These are phyloP conservation scores for Eristalis intricaria DNA, from an alignment of 2,888 invertebrate species.

Conservation along the genomic window DNA sequence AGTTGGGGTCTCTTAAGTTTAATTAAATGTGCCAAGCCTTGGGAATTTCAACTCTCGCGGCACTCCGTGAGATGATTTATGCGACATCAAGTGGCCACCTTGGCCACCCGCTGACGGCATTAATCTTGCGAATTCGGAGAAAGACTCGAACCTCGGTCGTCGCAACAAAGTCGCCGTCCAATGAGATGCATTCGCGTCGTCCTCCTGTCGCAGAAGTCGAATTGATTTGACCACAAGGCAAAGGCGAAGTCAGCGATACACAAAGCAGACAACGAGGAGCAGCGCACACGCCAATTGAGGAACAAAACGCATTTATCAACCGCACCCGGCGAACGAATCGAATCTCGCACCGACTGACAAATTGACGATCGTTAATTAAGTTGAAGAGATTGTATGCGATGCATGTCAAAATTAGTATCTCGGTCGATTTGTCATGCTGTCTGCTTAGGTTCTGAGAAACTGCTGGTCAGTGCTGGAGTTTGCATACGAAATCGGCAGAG, in stretches of 20 bases:
- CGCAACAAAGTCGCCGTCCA: not conserved
- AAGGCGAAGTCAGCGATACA: not conserved
- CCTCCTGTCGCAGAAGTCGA: conserved; percentile 49
- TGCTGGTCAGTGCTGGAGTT: conserved; percentile 21
- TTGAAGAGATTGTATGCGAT: conserved; percentile 66
- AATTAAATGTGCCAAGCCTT: conserved; percentile 12
- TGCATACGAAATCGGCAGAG: conserved; percentile 30
- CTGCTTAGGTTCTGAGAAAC: conserved; percentile 35
- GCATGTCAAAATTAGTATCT: conserved; percentile 68
- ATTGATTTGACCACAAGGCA: not conserved
- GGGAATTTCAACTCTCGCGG: not conserved
- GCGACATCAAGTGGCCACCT: conserved; percentile 21
- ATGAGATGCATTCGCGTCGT: conserved; percentile 19
- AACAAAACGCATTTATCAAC: conserved; percentile 63
- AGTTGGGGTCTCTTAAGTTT: not conserved
- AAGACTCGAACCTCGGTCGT: conserved; percentile 1
- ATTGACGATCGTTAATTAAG: conserved; percentile 72
- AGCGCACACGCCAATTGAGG: conserved; percentile 49
- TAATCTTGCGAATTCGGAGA: conserved; percentile 30
- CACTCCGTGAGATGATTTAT: conserved; percentile 13
- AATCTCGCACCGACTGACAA: conserved; percentile 58
- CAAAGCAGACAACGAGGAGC: conserved; percentile 5
- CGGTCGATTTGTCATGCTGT: conserved; percentile 62
- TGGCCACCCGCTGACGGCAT: conserved; percentile 48
- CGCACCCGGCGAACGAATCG: conserved; percentile 39